Conservation (phyloP, 1,140 invertebrate genomes). For the Penaeus indicus region DNA sequence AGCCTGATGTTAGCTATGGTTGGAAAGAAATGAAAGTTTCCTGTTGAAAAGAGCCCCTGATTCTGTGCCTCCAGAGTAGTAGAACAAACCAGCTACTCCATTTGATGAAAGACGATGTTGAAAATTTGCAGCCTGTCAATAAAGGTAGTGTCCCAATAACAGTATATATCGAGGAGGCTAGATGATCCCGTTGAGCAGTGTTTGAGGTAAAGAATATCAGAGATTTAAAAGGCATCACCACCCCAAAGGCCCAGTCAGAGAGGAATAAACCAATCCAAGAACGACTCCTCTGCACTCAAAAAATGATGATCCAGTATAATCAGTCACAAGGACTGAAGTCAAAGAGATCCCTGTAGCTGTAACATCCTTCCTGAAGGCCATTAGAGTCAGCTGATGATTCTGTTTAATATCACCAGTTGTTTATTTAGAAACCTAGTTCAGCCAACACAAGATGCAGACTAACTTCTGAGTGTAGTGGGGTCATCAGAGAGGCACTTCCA, state of each 20-base stretch:
- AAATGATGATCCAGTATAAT: no score
- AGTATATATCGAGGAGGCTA: no score
- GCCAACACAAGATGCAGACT: not conserved
- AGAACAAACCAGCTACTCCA: not conserved
- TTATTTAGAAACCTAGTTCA: not conserved
- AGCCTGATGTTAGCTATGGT: not conserved
- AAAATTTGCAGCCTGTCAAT: conserved; percentile 1
- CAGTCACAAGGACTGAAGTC: no score
- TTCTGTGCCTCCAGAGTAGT: not conserved
- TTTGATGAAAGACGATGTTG: conserved; percentile 40
- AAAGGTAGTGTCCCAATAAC: not conserved
- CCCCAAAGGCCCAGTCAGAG: no score
- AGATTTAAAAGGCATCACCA: no score
- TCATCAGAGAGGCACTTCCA: conserved; percentile 43
- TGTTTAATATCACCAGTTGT: not conserved
- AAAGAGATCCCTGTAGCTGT: no score
- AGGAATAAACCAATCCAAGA: no score
- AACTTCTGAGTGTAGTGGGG: conserved; percentile 7
- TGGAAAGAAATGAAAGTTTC: conserved; percentile 39
- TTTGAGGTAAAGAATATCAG: no score
- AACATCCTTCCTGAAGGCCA: not conserved
- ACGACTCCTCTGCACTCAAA: no score
- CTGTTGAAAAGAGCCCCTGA: conserved; percentile 31
- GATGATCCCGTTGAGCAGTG: no score
- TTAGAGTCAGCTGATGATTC: not conserved